Evolutionary conservation across 2,797 vertebrate genomes (phyloP).

Genomic region (Labroides dimidiatus): DNA sequence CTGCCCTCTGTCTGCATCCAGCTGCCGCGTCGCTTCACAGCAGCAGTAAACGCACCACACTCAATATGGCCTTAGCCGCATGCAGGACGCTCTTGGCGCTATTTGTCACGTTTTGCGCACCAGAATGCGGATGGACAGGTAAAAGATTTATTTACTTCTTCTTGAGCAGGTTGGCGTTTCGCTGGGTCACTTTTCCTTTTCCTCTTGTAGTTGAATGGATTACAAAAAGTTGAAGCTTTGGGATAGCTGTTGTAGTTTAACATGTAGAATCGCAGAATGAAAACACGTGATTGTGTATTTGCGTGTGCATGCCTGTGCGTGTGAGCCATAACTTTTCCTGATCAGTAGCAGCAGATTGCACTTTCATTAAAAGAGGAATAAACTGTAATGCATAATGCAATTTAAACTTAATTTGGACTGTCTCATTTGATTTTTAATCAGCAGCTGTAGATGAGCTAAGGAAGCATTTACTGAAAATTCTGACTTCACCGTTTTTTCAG

Average conservation of each 20-base stretch:
- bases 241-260: not conserved
- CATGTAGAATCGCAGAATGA: not conserved
- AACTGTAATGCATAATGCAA: no score
- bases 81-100: constrained; percentile 83
- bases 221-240: not conserved
- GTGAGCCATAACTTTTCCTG: not conserved
- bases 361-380: constrained; percentile 11
- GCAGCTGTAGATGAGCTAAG: constrained; percentile 35
- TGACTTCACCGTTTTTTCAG: constrained; percentile 35
- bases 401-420: not conserved
- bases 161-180: constrained; percentile 44
- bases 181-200: not conserved
- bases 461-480: constrained; percentile 30
- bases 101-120: constrained; percentile 79
- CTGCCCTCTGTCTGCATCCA: constrained; percentile 71
- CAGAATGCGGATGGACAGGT: constrained; percentile 79
- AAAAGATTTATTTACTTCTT: constrained; percentile 45
- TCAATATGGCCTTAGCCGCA: constrained; percentile 82
- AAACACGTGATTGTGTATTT: not conserved
- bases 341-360: constrained; percentile 8
- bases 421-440: constrained; percentile 4
- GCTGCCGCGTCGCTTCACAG: constrained; percentile 73
- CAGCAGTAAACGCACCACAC: constrained; percentile 69
- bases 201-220: not conserved
- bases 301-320: not conserved